Conservation (phyloP, 1,140 invertebrate species). For the Cotesia glomerata region DNA sequence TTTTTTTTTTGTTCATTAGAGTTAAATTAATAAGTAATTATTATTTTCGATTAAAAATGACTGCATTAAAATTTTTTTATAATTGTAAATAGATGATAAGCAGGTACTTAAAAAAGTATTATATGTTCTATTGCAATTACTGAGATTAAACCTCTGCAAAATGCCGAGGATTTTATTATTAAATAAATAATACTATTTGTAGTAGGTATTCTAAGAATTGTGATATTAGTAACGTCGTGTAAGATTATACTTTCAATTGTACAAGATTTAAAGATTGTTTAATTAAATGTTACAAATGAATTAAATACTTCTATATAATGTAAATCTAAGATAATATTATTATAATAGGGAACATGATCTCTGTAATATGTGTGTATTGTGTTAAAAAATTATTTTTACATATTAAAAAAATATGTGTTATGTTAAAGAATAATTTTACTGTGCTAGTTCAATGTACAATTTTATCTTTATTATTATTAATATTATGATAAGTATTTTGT, state of each 20-base stretch:
- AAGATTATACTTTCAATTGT: neutral
- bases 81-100: conserved; percentile 2
- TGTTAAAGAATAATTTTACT: neutral
- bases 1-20: too few species aligned
- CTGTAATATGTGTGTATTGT: neutral
- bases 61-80: neutral
- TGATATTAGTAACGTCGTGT: conserved; percentile 58
- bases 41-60: neutral
- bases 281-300: neutral
- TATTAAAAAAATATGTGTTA: conserved; percentile 2
- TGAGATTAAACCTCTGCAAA: neutral
- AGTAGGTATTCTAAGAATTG: conserved; percentile 44
- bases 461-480: neutral
- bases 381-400: conserved; percentile 9
- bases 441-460: conserved; percentile 17
- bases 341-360: neutral
- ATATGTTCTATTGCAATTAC: conserved; percentile 24
- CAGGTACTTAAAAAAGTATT: conserved; percentile 22
- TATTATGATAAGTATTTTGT: conserved; percentile 12
- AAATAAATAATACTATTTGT: conserved; percentile 4
- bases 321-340: conserved; percentile 6
- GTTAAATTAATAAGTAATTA: neutral
- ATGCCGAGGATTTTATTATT: conserved; percentile 19
- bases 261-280: neutral
- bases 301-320: neutral